phyloP scores from a whole-genome alignment of 2,113 vertebrate genomes.

The Pungitius pungitius region DNA sequence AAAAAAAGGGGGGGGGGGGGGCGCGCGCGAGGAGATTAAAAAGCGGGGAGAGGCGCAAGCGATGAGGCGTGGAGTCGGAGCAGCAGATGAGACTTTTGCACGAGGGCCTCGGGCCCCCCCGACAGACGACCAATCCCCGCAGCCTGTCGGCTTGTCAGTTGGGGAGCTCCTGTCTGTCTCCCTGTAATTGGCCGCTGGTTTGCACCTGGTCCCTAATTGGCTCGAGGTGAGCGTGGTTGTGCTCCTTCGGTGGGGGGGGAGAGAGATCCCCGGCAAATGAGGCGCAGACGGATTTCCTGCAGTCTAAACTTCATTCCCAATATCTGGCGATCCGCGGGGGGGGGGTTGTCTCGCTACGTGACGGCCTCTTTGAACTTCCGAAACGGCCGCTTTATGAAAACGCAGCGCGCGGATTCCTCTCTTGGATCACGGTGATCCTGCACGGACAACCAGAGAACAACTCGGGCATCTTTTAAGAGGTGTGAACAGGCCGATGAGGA shows the following conservation, averaged over 20 bases:
- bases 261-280: slow-evolving; percentile 68
- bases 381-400: slow-evolving; percentile 10
- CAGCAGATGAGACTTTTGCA: slow-evolving; percentile 34
- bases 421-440: no score
- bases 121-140: slow-evolving; percentile 3
- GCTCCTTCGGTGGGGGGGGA: no score
- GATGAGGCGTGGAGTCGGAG: neutral
- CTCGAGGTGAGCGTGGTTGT: slow-evolving; percentile 62
- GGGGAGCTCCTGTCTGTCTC: slow-evolving; percentile 45
- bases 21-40: neutral
- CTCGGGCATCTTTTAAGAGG: no score
- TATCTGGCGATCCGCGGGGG: slow-evolving; percentile 53
- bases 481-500: no score
- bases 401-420: slow-evolving; percentile 11
- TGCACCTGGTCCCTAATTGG: slow-evolving; percentile 68
- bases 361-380: slow-evolving; percentile 22
- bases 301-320: slow-evolving; percentile 56
- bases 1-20: no score
- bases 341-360: slow-evolving; percentile 12
- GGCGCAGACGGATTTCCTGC: slow-evolving; percentile 53
- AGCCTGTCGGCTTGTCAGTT: no score
- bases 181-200: slow-evolving; percentile 59
- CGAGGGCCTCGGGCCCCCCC: no score
- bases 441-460: no score
- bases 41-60: neutral